phyloP scores from a whole-genome alignment of 1,140 invertebrate genomes.

The Sweltsa coloradensis region DNA sequence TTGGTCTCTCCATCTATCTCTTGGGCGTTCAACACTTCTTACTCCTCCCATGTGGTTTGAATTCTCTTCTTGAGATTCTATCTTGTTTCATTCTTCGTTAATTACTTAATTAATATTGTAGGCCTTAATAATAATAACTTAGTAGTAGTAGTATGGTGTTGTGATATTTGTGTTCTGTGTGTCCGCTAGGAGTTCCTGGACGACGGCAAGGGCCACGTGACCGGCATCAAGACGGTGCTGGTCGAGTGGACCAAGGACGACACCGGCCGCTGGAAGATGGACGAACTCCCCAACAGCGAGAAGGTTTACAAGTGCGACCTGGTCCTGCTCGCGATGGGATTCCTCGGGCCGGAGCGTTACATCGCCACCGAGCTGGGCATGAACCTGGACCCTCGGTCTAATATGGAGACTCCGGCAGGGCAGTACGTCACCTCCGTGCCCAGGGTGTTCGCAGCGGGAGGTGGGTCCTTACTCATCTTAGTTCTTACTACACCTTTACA shows the following conservation, averaged over 20 bases:
- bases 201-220: constrained; percentile 80
- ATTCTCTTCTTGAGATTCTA: too few relatives aligned
- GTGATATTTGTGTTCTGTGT: constrained; percentile 16
- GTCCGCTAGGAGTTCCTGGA: constrained; percentile 92
- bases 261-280: constrained; percentile 88
- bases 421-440: constrained; percentile 72
- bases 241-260: constrained; percentile 92
- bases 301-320: constrained; percentile 78
- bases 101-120: too few relatives aligned
- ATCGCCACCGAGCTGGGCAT: constrained; percentile 75
- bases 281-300: constrained; percentile 71
- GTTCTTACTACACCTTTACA: too few relatives aligned
- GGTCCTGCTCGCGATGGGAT: constrained; percentile 96
- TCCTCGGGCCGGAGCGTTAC: constrained; percentile 89
- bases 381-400: constrained; percentile 80
- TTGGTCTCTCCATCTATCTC: too few relatives aligned
- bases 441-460: constrained; percentile 92
- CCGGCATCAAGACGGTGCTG: constrained; percentile 77
- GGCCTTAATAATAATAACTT: too few relatives aligned
- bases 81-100: too few relatives aligned
- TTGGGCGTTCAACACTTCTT: too few relatives aligned
- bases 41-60: too few relatives aligned
- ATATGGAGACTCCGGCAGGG: constrained; percentile 70
- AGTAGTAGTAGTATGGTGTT: too few relatives aligned
- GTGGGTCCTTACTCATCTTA: too few relatives aligned